Conservation (phyloP, 2,113 vertebrate genomes). For the Xiphophorus hellerii region DNA sequence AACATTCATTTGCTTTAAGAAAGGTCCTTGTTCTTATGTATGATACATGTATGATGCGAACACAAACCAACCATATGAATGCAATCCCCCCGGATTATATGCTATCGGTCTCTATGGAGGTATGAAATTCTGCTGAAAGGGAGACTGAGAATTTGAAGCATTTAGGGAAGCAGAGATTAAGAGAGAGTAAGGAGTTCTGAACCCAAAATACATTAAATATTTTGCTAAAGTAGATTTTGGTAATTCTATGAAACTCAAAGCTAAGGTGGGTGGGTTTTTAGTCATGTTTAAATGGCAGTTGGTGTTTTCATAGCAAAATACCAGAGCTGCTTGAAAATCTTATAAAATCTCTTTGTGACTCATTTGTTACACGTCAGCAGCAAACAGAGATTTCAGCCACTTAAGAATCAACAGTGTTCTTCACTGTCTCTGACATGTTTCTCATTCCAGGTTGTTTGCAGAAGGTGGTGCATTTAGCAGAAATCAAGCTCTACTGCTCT, state of each 20-base stretch:
- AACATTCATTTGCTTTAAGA: conserved; percentile 10
- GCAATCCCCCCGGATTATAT: too few relatives aligned
- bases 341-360: conserved; percentile 2
- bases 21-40: not conserved
- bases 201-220: not conserved
- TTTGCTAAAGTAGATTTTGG: not conserved
- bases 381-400: conserved; percentile 3
- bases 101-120: too few relatives aligned
- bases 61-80: too few relatives aligned
- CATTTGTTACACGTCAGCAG: conserved; percentile 2
- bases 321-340: not conserved
- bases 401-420: conserved; percentile 5
- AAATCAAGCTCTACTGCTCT: not conserved
- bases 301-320: conserved; percentile 19
- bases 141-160: not conserved
- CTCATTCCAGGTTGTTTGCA: conserved; percentile 3
- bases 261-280: not conserved
- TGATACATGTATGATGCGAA: conserved; percentile 14
- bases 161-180: not conserved
- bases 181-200: not conserved
- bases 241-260: not conserved
- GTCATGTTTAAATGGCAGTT: not conserved
- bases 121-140: not conserved
- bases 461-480: not conserved
- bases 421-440: conserved; percentile 3